phyloP scores from a whole-genome alignment of 2,888 invertebrate genomes.

The Conchocele bisecta region DNA sequence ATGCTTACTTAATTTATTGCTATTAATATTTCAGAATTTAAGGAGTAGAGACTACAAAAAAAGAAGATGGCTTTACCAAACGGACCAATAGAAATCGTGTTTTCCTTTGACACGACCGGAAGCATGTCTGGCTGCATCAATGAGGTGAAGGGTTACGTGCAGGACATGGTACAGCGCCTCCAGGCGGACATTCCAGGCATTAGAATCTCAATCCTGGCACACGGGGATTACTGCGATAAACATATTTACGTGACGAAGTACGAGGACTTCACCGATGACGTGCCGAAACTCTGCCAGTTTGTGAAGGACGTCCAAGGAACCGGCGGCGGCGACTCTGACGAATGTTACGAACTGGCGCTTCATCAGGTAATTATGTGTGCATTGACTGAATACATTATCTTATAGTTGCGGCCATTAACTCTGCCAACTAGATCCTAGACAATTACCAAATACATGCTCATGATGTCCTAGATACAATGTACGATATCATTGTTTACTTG shows the following conservation, averaged over 20 bases:
- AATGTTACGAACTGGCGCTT: constrained; percentile 81
- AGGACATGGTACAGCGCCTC: constrained; percentile 76
- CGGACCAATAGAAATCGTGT: constrained; percentile 73
- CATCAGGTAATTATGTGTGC: no score
- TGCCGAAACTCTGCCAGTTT: constrained; percentile 60
- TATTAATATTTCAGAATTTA: no score
- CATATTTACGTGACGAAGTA: constrained; percentile 59
- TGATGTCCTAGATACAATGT: no score
- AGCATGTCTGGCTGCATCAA: constrained; percentile 70
- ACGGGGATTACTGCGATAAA: constrained; percentile 79
- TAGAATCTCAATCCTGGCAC: constrained; percentile 77
- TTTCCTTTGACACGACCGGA: constrained; percentile 77
- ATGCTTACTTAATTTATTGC: no score
- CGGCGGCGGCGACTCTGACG: constrained; percentile 77
- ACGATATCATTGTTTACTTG: no score
- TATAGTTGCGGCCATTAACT: no score
- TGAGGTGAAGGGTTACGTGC: constrained; percentile 68
- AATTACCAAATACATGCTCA: no score
- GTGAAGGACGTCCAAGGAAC: constrained; percentile 67
- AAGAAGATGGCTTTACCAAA: constrained; percentile 42
- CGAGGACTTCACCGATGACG: constrained; percentile 58
- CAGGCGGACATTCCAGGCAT: constrained; percentile 78
- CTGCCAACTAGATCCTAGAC: no score
- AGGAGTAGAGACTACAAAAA: neutral
- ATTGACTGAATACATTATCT: no score